Base-by-base conservation (phyloP, 1,140 invertebrate species). In the Aphelenchoides besseyi region DNA sequence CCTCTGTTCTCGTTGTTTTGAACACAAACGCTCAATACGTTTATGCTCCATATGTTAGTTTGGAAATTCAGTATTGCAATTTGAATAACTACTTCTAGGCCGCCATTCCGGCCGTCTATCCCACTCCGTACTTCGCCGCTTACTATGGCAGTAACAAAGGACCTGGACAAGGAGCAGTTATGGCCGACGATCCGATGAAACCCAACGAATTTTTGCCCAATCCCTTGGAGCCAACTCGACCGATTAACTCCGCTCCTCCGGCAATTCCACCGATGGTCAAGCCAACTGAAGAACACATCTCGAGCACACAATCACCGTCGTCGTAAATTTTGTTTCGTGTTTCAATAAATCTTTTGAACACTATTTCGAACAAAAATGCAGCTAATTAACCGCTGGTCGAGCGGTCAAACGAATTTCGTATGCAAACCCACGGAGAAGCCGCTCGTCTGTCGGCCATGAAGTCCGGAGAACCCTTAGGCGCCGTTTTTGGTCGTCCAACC, bases 151-250 rank as follows among this genome's bases (percentile, higher is more conserved):
- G 55, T 23, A 59, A 33, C 32, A 5, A 23, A 33, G 55, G 55
- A 5, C 5, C 55, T 23, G 55, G 23, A 59, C 26, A 59, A 16
- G 41, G 41, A 48, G 41, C 41, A 12, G 41, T 23, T 23, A 16
- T 48, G 41, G 55, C 55, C 55, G 55, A 59, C 5, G 55, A 59
- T 33, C 55, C 55, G 55, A 59, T 59, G 12, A 59, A 59, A 33
- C 55, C 5, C 5, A 28, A 5, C 5, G 55, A 23, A 5, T 59
- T 59, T 23, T 8, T 59, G 5, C 55, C 55, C 5, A 59, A 59
- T 33, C 55, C 55, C 5, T 33, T 59, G 18, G 55, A 59, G 5
- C 26, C 55, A 23, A 18, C 26, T 23, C 5, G 55, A 28, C 55
- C 5, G 18, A 8, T 59, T 33, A 5, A 5, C 5, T 23, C 55